Conservation (phyloP, 2,797 vertebrate genomes). For the Ptychadena robeensis region DNA sequence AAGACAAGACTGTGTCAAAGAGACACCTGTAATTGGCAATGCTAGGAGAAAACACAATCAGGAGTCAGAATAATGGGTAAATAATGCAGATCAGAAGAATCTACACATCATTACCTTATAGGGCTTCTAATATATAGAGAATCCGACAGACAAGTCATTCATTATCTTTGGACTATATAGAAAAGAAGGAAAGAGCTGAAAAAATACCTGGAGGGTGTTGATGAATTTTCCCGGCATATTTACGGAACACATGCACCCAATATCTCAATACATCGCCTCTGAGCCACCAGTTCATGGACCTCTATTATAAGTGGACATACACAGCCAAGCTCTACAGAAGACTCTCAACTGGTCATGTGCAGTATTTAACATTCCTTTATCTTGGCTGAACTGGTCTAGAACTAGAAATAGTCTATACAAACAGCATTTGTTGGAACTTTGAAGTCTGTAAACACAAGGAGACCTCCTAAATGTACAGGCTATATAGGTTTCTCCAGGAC, state of each 20-base stretch:
- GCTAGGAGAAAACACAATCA: constrained; percentile 39
- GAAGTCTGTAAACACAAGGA: too few species aligned
- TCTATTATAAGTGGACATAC: background rate
- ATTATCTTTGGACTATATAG: background rate
- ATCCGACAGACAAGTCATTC: background rate
- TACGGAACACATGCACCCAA: background rate
- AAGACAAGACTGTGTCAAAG: constrained; percentile 35
- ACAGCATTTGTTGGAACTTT: too few species aligned
- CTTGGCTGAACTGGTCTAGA: too few species aligned
- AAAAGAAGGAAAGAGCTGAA: background rate
- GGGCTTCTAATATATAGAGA: background rate
- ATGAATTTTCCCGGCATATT: background rate
- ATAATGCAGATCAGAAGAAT: constrained; percentile 35
- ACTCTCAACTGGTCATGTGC: too few species aligned
- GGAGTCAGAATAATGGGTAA: constrained; percentile 40
- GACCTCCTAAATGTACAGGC: too few species aligned
- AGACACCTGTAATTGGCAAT: constrained; percentile 42
- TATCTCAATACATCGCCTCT: background rate
- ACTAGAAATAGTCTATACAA: too few species aligned
- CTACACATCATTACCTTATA: constrained; percentile 31
- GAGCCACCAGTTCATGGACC: background rate
- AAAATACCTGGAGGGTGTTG: background rate
- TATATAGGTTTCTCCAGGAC: too few species aligned
- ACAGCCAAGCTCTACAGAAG: background rate
- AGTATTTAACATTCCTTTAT: too few species aligned